Evolutionary conservation across 1,140 invertebrate genomes (phyloP).

Genomic region (Dinothrombium tinctorium): DNA sequence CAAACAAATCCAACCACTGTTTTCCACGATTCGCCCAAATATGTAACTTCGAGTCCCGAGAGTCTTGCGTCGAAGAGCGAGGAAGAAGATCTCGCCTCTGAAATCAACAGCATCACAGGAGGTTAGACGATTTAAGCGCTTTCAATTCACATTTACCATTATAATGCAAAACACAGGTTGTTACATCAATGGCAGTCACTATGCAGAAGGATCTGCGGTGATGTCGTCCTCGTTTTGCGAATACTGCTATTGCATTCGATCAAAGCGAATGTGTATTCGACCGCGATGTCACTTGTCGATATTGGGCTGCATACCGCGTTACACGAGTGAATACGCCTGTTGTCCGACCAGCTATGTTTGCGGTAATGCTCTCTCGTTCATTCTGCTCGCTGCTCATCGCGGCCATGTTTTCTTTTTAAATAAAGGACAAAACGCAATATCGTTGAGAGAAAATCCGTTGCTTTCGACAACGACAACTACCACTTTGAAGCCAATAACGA

Average conservation of each 20-base stretch:
- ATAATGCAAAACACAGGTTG: slow-evolving; percentile 30
- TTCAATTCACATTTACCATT: neutral
- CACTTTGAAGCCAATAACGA: no score
- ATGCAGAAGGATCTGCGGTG: slow-evolving; percentile 60
- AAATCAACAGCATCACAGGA: slow-evolving; percentile 1
- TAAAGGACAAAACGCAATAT: no score
- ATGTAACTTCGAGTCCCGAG: slow-evolving; percentile 2
- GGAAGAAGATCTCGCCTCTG: neutral
- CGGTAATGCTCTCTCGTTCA: slow-evolving; percentile 21
- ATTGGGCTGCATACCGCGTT: slow-evolving; percentile 40
- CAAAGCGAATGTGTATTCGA: slow-evolving; percentile 45
- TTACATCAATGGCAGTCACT: slow-evolving; percentile 42
- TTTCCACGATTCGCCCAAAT: slow-evolving; percentile 6
- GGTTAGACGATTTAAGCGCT: neutral
- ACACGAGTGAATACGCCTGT: slow-evolving; percentile 39
- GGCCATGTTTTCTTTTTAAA: neutral
- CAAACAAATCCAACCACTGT: slow-evolving; percentile 9
- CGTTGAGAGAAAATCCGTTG: neutral
- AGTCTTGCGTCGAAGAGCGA: neutral
- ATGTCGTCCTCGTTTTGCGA: slow-evolving; percentile 45
- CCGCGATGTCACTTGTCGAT: slow-evolving; percentile 54
- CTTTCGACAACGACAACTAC: neutral
- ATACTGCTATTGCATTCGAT: slow-evolving; percentile 62
- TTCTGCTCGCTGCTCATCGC: neutral
- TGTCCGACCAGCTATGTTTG: slow-evolving; percentile 64